These are phyloP conservation scores for Chironomus striatipennis DNA, from an alignment of 1,140 invertebrate genomes.

Conservation along the genomic window DNA sequence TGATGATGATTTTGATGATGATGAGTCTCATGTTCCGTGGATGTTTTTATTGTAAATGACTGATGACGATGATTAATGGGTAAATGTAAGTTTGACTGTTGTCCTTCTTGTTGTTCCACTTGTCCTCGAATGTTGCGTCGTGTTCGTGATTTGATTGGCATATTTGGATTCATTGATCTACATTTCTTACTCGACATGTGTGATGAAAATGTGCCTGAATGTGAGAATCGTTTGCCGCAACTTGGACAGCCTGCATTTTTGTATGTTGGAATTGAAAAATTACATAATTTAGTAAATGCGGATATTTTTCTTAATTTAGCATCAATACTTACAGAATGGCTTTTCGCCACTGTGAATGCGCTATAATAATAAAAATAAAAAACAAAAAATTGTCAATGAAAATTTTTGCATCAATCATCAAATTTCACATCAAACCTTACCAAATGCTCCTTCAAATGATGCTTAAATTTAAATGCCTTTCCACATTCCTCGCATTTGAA, in stretches of 20 bases:
- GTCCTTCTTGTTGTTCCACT: not conserved
- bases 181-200: conserved; percentile 11
- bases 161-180: conserved; percentile 22
- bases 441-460: conserved; percentile 22
- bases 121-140: not conserved
- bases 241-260: not conserved
- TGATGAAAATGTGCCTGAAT: conserved; percentile 18
- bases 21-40: not conserved
- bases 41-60: not conserved
- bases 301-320: not conserved
- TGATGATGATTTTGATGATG: not conserved
- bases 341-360: conserved; percentile 5
- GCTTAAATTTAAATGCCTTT: conserved; percentile 13
- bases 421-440: not conserved
- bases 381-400: not conserved
- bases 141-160: conserved; percentile 22
- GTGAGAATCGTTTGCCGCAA: not conserved
- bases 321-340: not conserved
- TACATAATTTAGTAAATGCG: not conserved
- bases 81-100: not conserved
- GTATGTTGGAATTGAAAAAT: not conserved
- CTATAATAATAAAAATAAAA: not conserved
- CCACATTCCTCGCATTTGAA: conserved; percentile 18
- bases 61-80: conserved; percentile 3
- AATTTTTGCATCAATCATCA: not conserved